A percentile compares a stretch with the other conserved stretches of the same genome.
Conservation (phyloP, 2,888 invertebrate species). For the Phasia obesa region DNA sequence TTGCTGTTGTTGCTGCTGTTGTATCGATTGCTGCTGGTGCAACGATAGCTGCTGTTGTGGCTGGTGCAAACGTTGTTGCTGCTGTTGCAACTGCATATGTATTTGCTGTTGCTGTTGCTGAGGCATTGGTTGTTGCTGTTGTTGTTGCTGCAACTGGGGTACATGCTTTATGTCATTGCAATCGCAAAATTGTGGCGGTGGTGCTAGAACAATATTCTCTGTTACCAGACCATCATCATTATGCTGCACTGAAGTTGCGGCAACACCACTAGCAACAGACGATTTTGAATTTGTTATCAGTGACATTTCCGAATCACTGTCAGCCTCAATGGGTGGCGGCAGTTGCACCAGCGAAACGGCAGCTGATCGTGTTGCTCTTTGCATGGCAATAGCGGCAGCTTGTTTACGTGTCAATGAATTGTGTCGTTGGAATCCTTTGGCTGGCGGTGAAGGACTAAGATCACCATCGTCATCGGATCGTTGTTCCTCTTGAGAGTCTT, state of each 20-base stretch:
- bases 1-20: constrained; percentile 74
- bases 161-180: constrained; percentile 83
- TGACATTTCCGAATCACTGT: constrained; percentile 86
- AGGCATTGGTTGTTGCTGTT: constrained; percentile 70
- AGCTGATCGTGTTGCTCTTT: constrained; percentile 84
- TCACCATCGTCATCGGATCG: constrained; percentile 82
- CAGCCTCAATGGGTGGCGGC: constrained; percentile 90
- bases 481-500: constrained; percentile 80
- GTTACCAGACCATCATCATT: constrained; percentile 74
- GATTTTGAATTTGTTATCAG: constrained; percentile 50
- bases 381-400: constrained; percentile 85
- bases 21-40: constrained; percentile 75
- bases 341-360: constrained; percentile 90
- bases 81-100: constrained; percentile 70
- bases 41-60: constrained; percentile 73
- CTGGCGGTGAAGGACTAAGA: constrained; percentile 82
- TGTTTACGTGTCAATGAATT: constrained; percentile 86
- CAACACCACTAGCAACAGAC: constrained; percentile 75
- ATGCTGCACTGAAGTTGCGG: constrained; percentile 73
- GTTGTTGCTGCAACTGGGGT: constrained; percentile 76
- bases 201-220: constrained; percentile 88
- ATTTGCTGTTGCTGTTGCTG: constrained; percentile 74
- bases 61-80: constrained; percentile 74
- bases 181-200: constrained; percentile 96
- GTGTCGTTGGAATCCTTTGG: constrained; percentile 85